Evolutionary conservation across 2,113 vertebrate genomes (phyloP).

Genomic region (Reinhardtius hippoglossoides): DNA sequence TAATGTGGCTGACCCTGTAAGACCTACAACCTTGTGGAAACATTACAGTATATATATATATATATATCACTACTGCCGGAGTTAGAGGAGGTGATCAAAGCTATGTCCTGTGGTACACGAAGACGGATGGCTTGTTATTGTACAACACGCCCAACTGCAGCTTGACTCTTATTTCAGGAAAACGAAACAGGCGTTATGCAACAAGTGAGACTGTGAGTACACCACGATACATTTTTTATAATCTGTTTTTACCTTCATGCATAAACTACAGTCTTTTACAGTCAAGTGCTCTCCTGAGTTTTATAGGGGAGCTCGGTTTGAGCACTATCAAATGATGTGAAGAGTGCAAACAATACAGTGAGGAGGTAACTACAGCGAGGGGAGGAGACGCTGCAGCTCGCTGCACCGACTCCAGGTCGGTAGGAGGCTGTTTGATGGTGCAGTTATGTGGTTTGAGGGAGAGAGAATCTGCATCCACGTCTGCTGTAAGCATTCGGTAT

Average conservation of each 20-base stretch:
- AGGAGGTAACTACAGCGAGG: constrained; percentile 41
- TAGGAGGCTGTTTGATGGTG: constrained; percentile 11
- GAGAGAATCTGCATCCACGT: constrained; percentile 11
- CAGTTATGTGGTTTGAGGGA: constrained; percentile 25
- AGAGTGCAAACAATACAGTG: constrained; percentile 39
- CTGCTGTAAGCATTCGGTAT: constrained; percentile 7
- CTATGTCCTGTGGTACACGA: constrained; percentile 30
- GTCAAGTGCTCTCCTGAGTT: constrained; percentile 23
- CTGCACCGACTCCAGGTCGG: constrained; percentile 37
- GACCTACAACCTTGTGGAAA: neutral
- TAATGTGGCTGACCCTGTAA: constrained; percentile 1
- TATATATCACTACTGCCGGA: constrained; percentile 1
- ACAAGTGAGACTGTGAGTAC: neutral
- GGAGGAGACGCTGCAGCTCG: constrained; percentile 42
- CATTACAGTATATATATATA: neutral
- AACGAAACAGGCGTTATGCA: constrained; percentile 4
- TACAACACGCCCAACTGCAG: constrained; percentile 10
- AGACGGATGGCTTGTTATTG: constrained; percentile 45
- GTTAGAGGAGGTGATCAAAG: constrained; percentile 15
- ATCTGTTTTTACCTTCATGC: constrained; percentile 45
- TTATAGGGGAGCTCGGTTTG: neutral
- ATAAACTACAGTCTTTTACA: constrained; percentile 38
- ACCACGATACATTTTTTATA: constrained; percentile 8
- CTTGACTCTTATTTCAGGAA: constrained; percentile 36
- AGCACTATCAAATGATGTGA: constrained; percentile 22